These are phyloP conservation scores for Malurus leucopterus DNA, from an alignment of 2,797 vertebrate genomes.

Conservation along the genomic window DNA sequence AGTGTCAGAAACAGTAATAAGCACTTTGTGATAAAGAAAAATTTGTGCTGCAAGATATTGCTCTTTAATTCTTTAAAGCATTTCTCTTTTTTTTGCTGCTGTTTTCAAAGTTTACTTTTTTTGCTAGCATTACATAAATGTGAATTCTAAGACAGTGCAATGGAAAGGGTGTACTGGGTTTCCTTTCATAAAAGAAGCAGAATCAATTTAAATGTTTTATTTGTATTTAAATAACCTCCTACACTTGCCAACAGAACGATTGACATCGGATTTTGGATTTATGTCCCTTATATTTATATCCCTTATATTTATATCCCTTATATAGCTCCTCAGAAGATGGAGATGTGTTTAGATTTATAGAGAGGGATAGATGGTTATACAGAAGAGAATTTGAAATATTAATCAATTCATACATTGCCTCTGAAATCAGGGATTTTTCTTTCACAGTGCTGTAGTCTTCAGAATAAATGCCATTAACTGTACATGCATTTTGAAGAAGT, in stretches of 20 bases:
- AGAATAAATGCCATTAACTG: not conserved
- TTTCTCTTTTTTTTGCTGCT: not conserved
- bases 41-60: not conserved
- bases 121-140: not conserved
- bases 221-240: not conserved
- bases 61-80: not conserved
- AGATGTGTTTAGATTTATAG: not conserved
- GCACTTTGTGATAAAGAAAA: not conserved
- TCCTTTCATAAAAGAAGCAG: not conserved
- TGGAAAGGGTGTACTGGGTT: not conserved
- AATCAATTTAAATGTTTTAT: not conserved
- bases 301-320: not conserved
- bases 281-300: not conserved
- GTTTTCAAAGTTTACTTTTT: not conserved
- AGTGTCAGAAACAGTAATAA: not conserved
- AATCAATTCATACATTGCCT: not conserved
- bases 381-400: slow-evolving; percentile 5
- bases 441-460: not conserved
- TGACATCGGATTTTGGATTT: not conserved
- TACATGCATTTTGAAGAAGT: not conserved
- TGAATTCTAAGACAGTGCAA: not conserved
- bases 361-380: not conserved
- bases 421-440: not conserved
- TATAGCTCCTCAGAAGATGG: not conserved
- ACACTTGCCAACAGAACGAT: not conserved